Evolutionary conservation across 2,113 vertebrate species (phyloP).

Genomic region (Hydrochoerus hydrochaeris): DNA sequence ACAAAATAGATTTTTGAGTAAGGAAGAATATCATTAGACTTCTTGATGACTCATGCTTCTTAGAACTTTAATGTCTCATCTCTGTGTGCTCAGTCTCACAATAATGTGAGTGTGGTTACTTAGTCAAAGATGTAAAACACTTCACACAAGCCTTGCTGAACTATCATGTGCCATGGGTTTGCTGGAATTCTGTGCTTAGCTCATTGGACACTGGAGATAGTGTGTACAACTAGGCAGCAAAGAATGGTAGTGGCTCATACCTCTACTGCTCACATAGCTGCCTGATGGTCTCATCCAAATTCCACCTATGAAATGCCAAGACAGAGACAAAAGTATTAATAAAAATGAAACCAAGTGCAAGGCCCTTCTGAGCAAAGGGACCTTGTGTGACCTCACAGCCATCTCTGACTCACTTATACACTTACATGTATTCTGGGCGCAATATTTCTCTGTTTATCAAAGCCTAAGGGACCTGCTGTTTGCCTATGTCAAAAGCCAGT

Average conservation of each 20-base stretch:
- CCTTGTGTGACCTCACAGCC: no score
- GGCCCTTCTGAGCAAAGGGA: background rate
- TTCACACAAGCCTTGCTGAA: background rate
- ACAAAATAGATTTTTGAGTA: background rate
- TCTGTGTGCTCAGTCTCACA: background rate
- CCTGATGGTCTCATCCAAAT: background rate
- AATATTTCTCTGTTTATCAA: background rate
- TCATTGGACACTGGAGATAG: background rate
- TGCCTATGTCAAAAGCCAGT: background rate
- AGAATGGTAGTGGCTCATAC: background rate
- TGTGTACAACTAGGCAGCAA: background rate
- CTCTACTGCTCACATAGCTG: accelerated
- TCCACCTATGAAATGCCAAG: background rate
- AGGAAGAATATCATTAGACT: background rate
- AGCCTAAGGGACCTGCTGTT: background rate
- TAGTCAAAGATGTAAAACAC: background rate
- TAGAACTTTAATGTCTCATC: background rate
- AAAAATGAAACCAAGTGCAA: background rate
- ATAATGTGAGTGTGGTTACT: background rate
- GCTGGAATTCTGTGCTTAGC: background rate
- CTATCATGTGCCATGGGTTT: accelerated
- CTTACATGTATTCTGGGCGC: background rate
- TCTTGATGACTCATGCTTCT: background rate
- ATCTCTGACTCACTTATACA: background rate
- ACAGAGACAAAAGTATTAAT: background rate